Conservation (phyloP, 2,113 vertebrate species). For the Empidonax traillii region DNA sequence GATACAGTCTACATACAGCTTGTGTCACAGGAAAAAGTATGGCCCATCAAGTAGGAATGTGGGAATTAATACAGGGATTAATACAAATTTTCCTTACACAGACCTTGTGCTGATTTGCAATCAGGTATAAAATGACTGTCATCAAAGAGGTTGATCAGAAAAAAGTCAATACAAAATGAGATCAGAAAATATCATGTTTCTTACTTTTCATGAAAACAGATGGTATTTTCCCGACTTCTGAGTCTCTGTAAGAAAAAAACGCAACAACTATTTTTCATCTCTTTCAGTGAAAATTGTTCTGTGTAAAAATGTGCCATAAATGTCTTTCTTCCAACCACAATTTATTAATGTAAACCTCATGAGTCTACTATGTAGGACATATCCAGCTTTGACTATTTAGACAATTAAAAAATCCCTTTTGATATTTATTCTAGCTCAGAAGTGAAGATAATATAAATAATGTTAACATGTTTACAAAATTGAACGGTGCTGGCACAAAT, state of each 20-base stretch:
- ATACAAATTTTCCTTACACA: neutral
- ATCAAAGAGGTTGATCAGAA: neutral
- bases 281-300: neutral
- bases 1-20: neutral
- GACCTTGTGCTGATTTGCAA: neutral
- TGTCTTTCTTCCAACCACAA: neutral
- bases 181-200: neutral
- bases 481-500: neutral
- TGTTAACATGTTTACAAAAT: neutral
- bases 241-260: neutral
- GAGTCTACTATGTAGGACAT: neutral
- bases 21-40: neutral
- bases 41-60: neutral
- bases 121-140: neutral
- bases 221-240: neutral
- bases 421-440: neutral
- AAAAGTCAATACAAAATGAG: neutral
- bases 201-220: conserved; percentile 7
- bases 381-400: neutral
- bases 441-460: neutral
- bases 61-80: neutral
- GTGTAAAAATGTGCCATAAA: neutral
- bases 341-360: neutral
- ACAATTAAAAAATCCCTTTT: neutral
- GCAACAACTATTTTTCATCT: neutral